These are phyloP conservation scores for Tetropium fuscum DNA, from an alignment of 2,888 invertebrate species.

Conservation along the genomic window DNA sequence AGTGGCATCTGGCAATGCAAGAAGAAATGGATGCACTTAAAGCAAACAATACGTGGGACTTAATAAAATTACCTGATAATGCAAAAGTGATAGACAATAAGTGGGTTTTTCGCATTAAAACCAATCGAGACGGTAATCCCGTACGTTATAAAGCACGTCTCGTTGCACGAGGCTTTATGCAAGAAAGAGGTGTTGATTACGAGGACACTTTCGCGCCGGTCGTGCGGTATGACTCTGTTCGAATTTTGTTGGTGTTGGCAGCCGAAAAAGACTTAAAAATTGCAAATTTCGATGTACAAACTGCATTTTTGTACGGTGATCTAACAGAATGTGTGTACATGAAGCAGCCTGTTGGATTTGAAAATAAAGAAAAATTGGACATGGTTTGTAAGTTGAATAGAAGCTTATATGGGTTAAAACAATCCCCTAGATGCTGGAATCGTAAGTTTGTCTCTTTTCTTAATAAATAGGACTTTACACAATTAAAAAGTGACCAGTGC, in stretches of 20 bases:
- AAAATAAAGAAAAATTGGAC: background rate
- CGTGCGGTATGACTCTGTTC: slow-evolving; percentile 1
- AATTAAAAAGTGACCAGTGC: no score
- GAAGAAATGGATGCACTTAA: background rate
- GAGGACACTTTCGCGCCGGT: slow-evolving; percentile 6
- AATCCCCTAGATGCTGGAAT: background rate
- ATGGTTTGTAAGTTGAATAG: background rate
- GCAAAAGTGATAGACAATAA: slow-evolving; percentile 39
- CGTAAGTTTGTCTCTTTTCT: no score
- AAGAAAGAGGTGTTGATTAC: slow-evolving; percentile 8
- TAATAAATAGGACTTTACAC: no score
- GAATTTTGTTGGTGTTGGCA: background rate
- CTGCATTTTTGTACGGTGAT: slow-evolving; percentile 1
- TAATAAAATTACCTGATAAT: background rate
- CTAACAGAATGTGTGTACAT: background rate
- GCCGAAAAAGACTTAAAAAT: slow-evolving; percentile 1
- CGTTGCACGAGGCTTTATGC: slow-evolving; percentile 48
- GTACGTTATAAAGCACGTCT: slow-evolving; percentile 43
- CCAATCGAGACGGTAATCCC: slow-evolving; percentile 46
- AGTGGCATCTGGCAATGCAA: slow-evolving; percentile 46
- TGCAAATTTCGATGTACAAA: background rate
- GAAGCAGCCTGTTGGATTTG: slow-evolving; percentile 2
- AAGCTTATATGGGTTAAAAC: background rate
- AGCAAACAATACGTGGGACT: slow-evolving; percentile 4
- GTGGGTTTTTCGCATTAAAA: slow-evolving; percentile 50